A percentile compares a stretch with the other conserved stretches of the same genome.
Evolutionary conservation across 2,797 vertebrate species (phyloP).

Genomic region (Melopsittacus undulatus): DNA sequence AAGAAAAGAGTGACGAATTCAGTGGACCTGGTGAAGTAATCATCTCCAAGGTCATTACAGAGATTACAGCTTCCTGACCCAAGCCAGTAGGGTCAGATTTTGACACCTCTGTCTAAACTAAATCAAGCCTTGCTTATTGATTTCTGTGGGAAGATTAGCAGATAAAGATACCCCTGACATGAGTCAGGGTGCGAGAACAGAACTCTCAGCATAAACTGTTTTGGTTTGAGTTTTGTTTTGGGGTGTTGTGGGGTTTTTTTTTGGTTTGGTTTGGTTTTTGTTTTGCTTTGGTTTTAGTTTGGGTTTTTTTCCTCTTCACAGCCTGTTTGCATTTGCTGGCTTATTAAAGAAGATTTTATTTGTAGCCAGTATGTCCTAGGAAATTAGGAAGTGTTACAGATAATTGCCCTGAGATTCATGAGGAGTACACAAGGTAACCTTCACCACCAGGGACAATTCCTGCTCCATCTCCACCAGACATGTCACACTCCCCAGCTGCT

Average conservation of each 20-base stretch:
- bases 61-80: background rate
- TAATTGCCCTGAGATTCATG: background rate
- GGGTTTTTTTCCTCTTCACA: background rate
- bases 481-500: background rate
- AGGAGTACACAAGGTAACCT: background rate
- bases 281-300: background rate
- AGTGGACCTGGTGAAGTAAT: background rate
- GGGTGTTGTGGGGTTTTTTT: no score
- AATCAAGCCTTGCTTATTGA: fast-evolving
- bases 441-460: background rate
- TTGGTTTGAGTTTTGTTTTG: background rate
- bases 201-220: conserved; percentile 49
- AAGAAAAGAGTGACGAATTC: background rate
- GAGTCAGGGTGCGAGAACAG: conserved; percentile 28
- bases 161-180: background rate
- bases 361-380: background rate
- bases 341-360: conserved; percentile 41
- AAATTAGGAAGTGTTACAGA: background rate
- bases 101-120: background rate
- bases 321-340: background rate
- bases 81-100: background rate
- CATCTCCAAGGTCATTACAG: background rate
- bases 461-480: background rate
- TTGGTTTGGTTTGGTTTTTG: background rate
- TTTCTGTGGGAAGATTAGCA: background rate